These are phyloP conservation scores for Anolis sagrei DNA, from an alignment of 2,113 vertebrate species.

Conservation along the genomic window DNA sequence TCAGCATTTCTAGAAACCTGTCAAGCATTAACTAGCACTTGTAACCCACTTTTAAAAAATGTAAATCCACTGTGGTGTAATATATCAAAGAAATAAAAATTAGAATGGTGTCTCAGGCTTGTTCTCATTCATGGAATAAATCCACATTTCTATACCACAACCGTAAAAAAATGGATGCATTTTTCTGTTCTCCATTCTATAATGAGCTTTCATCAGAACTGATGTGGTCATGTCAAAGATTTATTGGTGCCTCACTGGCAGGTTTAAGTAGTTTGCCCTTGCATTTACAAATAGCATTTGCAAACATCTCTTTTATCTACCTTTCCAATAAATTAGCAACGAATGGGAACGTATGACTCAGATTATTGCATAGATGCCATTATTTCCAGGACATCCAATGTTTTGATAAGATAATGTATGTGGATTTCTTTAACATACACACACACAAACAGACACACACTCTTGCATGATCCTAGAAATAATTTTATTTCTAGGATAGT, in stretches of 20 bases:
- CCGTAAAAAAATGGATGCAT: constrained; percentile 30
- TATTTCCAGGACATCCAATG: constrained; percentile 59
- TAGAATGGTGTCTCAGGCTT: constrained; percentile 33
- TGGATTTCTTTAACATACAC: neutral
- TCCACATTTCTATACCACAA: constrained; percentile 35
- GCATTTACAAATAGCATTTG: constrained; percentile 52
- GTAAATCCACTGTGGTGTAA: constrained; percentile 48
- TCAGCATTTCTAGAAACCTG: constrained; percentile 41
- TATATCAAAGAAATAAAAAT: constrained; percentile 41
- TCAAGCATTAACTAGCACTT: constrained; percentile 42
- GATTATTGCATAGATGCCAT: constrained; percentile 64
- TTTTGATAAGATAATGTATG: neutral
- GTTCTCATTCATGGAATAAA: constrained; percentile 58
- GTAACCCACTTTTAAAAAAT: constrained; percentile 50
- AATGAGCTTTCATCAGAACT: constrained; percentile 68
- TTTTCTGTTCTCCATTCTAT: constrained; percentile 48
- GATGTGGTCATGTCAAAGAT: constrained; percentile 73
- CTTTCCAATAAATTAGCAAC: constrained; percentile 60
- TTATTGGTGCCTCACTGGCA: constrained; percentile 68
- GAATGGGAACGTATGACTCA: constrained; percentile 66
- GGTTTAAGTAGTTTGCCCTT: constrained; percentile 60
- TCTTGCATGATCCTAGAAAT: constrained; percentile 1
- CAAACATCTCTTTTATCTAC: constrained; percentile 54
- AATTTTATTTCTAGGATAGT: constrained; percentile 42
- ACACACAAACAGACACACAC: neutral